Evolutionary conservation across 2,113 vertebrate genomes (phyloP).

Genomic region (Apteryx mantelli): DNA sequence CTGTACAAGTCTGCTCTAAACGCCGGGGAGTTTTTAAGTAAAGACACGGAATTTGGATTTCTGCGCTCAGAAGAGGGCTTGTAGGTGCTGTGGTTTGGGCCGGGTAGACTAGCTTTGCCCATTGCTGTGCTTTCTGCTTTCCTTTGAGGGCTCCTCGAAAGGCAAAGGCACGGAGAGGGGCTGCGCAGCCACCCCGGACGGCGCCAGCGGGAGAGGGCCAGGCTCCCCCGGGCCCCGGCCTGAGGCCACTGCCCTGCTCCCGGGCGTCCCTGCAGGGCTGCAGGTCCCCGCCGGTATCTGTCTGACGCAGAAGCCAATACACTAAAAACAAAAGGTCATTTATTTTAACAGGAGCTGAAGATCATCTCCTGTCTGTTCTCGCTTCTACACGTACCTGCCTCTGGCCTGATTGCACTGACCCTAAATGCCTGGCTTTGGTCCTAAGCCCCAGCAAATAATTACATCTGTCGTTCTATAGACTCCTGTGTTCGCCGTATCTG

Average conservation of each 20-base stretch:
- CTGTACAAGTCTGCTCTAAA: not conserved
- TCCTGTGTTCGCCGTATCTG: not conserved
- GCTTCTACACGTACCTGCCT: not conserved
- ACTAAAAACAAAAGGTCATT: not conserved
- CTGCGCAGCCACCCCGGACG: rapidly evolving
- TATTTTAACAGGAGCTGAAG: not conserved
- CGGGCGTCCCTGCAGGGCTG: not conserved
- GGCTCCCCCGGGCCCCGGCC: not conserved
- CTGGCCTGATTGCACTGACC: not conserved
- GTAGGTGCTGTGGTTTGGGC: rapidly evolving
- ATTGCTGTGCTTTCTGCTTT: not conserved
- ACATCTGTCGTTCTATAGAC: not conserved
- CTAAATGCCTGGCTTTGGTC: not conserved
- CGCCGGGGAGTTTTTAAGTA: not conserved
- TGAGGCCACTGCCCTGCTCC: too few relatives aligned
- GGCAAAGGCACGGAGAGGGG: not conserved
- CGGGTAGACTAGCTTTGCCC: not conserved
- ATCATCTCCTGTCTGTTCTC: not conserved
- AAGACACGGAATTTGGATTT: rapidly evolving
- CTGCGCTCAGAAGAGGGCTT: not conserved
- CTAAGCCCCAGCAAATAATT: not conserved
- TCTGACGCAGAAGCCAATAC: too few relatives aligned
- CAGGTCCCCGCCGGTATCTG: not conserved
- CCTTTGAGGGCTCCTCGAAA: not conserved
- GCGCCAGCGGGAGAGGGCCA: not conserved